Evolutionary conservation across 2,797 vertebrate genomes (phyloP), one percentile per base, ranked within the genome.

Genomic region (Coranthus polyacanthus): DNA sequence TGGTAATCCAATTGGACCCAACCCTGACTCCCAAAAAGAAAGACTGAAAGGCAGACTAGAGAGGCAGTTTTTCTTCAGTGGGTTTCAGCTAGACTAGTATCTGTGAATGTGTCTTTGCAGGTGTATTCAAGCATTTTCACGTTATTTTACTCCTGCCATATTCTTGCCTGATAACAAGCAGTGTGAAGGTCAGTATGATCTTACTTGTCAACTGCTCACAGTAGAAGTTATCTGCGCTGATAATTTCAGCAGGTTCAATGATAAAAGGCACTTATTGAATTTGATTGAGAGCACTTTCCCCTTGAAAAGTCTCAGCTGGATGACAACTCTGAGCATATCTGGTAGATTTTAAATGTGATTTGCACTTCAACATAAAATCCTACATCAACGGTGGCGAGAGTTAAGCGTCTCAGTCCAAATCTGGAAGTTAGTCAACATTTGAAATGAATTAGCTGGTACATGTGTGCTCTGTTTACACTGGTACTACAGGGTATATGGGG

Each of bases 101-200:
- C 45, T 45, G 38, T 54, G n/a, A 37, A 44, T 68, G 60, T 7
- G 24, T 66, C 43, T 63, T 22, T 17, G 41, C 44, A 46, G 39
- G 26, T 32, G 24, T 66, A 75, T 79, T 68, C 59, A 37, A 39
- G 16, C 41, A 62, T 49, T 56, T 32, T 65, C 13, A 18, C 12
- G 52, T 37, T 38, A 29, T 78, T 52, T 64, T 52, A 43, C 50
- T 13, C 68, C 15, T 41, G 8, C 21, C 45, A 46, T 63, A 51
- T 21, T 72, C 22, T 64, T 38, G 12, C 21, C 58, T 21, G 64
- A 85, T 82, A 86, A 85, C 66, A 72, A 75, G 54, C 36, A 29
- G 66, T 47, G 32, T 69, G 75, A 75, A 83, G 87, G 88, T 89
- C 84, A 85, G 49, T 5, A 37, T 49, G 65, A 87, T 83, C 81